Conservation (phyloP, 2,888 invertebrate species). For the Nasonovia ribisnigri region DNA sequence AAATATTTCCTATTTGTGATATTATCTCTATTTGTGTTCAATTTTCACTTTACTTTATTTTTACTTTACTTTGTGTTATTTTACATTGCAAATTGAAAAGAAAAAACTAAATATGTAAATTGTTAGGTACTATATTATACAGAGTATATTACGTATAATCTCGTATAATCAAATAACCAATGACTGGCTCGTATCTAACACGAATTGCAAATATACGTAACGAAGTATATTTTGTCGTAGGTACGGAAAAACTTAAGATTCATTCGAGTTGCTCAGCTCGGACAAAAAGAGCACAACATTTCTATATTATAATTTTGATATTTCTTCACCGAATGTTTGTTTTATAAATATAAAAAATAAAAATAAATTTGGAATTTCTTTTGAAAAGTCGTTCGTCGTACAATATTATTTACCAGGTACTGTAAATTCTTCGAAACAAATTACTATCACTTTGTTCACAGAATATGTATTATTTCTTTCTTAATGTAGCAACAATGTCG, state of each 20-base stretch:
- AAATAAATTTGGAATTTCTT: background rate
- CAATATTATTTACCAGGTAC: background rate
- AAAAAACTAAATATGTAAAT: background rate
- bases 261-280: background rate
- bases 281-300: constrained; percentile 12
- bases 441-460: background rate
- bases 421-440: background rate
- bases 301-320: background rate
- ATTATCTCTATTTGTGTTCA: background rate
- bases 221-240: background rate
- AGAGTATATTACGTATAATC: background rate
- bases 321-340: background rate
- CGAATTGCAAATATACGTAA: background rate
- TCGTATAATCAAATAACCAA: background rate
- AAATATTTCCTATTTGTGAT: background rate
- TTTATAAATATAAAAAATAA: background rate
- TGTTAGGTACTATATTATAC: background rate
- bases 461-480: background rate
- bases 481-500: background rate
- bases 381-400: background rate
- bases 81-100: background rate
- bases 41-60: background rate
- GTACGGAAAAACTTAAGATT: constrained; percentile 25
- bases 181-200: background rate
- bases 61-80: background rate